Evolutionary conservation across 2,888 invertebrate species (phyloP).

Genomic region (Diarsia brunnea): DNA sequence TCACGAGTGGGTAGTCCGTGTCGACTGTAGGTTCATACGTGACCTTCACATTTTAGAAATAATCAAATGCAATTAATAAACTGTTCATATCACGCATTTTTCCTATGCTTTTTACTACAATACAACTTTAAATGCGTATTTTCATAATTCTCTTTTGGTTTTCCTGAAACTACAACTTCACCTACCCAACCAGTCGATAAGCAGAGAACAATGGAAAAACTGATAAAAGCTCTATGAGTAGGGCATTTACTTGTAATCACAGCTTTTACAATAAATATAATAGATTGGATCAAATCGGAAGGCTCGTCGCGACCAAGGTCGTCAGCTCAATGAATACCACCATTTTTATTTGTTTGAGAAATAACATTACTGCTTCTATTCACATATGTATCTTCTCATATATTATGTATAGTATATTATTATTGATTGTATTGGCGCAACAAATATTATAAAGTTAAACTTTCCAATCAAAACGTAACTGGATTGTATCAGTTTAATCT

Average conservation of each 20-base stretch:
- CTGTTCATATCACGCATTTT: constrained; percentile 13
- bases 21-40: neutral
- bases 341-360: too few species aligned
- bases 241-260: neutral
- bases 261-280: too few species aligned
- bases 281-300: too few species aligned
- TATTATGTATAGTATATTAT: too few species aligned
- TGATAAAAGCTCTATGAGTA: neutral
- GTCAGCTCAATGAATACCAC: too few species aligned
- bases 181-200: neutral
- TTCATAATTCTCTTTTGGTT: neutral
- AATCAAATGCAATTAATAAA: constrained; percentile 10
- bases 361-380: too few species aligned
- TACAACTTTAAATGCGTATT: neutral
- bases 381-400: too few species aligned
- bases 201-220: neutral
- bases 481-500: constrained; percentile 12
- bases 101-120: neutral
- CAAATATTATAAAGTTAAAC: constrained; percentile 6
- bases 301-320: too few species aligned
- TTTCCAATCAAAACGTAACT: constrained; percentile 40
- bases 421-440: neutral
- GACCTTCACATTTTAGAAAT: constrained; percentile 1
- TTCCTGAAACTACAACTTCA: neutral
- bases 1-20: neutral